phyloP scores from a whole-genome alignment of 2,888 invertebrate genomes.

The Chrysopilus asiliformis region DNA sequence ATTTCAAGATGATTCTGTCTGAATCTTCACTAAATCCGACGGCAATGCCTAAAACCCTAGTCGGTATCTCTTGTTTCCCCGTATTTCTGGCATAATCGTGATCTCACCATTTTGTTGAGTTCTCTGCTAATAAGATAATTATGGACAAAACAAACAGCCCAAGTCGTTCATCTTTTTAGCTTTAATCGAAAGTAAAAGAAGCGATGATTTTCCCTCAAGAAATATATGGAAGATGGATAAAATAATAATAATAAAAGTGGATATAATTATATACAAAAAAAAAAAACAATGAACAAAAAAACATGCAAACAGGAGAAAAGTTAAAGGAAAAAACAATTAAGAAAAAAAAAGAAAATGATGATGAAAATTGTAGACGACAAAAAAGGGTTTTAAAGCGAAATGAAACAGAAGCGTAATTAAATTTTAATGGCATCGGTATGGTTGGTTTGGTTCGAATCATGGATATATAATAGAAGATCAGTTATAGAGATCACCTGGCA shows the following conservation, averaged over 20 bases:
- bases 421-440: too few relatives aligned
- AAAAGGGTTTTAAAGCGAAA: background rate
- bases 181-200: constrained; percentile 9
- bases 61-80: too few relatives aligned
- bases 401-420: too few relatives aligned
- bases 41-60: too few relatives aligned
- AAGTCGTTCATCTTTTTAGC: constrained; percentile 11
- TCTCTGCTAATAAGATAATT: constrained; percentile 11
- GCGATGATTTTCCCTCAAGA: constrained; percentile 9
- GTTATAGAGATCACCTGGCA: too few relatives aligned
- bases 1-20: too few relatives aligned
- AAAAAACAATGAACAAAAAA: background rate
- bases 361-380: background rate
- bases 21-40: too few relatives aligned
- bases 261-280: background rate
- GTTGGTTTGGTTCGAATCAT: too few relatives aligned
- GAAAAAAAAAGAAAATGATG: background rate
- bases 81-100: too few relatives aligned
- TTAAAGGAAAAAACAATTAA: background rate
- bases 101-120: constrained; percentile 1
- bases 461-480: too few relatives aligned
- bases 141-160: constrained; percentile 12
- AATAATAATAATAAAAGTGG: too few relatives aligned
- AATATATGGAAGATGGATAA: constrained; percentile 2
- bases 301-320: constrained; percentile 3